Base-by-base conservation (phyloP, 2,113 vertebrate genomes). In the Equus przewalskii region DNA sequence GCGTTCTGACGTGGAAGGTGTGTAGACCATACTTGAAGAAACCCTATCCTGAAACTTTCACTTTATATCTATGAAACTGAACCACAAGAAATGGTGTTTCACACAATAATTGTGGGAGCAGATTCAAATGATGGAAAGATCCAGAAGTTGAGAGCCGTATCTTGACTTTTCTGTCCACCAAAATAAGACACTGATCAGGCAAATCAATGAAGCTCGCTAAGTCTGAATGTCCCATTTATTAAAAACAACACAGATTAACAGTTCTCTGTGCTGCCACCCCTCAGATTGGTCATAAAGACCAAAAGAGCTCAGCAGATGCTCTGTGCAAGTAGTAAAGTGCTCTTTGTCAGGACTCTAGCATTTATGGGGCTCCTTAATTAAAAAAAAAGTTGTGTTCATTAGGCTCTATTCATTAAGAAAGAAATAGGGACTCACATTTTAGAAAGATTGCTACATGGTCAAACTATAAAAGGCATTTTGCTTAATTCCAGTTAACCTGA, bases 401-500 rank as follows among this genome's bases (percentile, higher is more conserved):
- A 89, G 62, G 33, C 10, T 69, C 33, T 95, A 44, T n/a, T 94
- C 56, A 30, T 91, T 58, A 95, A 58, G 62, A 79, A 92, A 72
- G 41, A 96, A 96, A 92, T 33, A 24, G 13, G n/a, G 19, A 51
- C 26, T 44, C 72, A 16, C 28, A 26, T 46, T 62, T 94, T 49
- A 54, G 7, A 76, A 91, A 89, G 87, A 89, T 18, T 89, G 33
- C n/a, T 67, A 41, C 14, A 8, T 88, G 21, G 30, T 41, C 56
- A 69, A 84, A 88, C 44, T 81, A 19, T 54, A 84, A 75, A 88
- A 79, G 85, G 58, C 36, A 30, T 93, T 93, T 81, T 88, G 36
- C 51, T 94, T 93, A 79, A 81, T 86, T 95, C 60, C n/a, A 58
- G 4, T 86, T 94, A 95, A 89, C n/a, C 69, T 36, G 26, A 69